Conservation (phyloP, 2,113 vertebrate species). For the Aviceda subcristata region DNA sequence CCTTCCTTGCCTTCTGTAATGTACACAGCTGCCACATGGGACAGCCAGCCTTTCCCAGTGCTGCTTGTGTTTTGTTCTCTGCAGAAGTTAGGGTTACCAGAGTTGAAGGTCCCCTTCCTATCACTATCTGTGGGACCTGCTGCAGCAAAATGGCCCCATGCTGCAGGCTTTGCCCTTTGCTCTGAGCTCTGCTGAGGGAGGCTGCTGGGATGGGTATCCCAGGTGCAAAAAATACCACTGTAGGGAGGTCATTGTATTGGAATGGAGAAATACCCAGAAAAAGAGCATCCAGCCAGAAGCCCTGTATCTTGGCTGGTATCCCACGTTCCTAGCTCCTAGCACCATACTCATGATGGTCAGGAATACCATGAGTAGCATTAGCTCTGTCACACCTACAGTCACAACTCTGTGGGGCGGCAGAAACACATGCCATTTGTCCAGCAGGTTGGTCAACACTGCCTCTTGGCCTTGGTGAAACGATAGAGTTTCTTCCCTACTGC, state of each 20-base stretch:
- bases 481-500: background rate
- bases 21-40: accelerated
- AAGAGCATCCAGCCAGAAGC: background rate
- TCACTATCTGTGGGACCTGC: background rate
- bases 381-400: background rate
- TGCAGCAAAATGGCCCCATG: accelerated
- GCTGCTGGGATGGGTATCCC: background rate
- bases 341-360: accelerated
- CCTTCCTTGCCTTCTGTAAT: background rate
- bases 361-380: background rate
- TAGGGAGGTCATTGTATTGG: background rate
- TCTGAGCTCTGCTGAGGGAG: background rate
- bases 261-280: background rate
- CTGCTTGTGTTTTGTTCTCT: background rate
- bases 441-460: no score
- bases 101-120: background rate
- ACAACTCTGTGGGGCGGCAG: background rate
- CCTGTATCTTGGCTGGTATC: background rate
- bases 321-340: background rate
- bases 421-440: background rate
- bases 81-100: background rate
- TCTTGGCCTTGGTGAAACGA: background rate
- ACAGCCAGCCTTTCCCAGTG: background rate
- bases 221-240: no score
- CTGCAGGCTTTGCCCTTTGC: background rate